These are phyloP conservation scores for Panulirus ornatus DNA, from an alignment of 1,140 invertebrate genomes.

Conservation along the genomic window DNA sequence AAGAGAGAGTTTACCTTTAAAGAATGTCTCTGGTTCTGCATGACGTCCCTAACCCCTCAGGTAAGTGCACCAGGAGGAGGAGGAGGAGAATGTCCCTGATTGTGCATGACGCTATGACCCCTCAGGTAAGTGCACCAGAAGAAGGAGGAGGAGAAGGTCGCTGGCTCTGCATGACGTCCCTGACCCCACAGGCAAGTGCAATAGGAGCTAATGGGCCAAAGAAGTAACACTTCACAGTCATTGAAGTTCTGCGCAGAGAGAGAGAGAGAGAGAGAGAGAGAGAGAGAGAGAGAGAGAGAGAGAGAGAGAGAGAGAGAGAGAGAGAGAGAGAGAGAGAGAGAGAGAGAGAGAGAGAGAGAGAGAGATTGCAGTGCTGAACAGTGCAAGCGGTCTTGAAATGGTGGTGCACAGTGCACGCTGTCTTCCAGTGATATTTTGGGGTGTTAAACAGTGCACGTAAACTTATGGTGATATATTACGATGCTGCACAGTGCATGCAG, in stretches of 20 bases:
- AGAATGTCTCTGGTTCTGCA: slow-evolving; percentile 99
- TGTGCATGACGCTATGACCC: slow-evolving; percentile 98
- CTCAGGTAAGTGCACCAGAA: slow-evolving; percentile 82
- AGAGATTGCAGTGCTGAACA: not conserved
- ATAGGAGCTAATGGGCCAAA: no score
- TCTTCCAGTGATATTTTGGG: no score
- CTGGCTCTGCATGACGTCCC: slow-evolving; percentile 99
- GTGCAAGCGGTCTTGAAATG: no score
- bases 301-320: not conserved
- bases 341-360: not conserved
- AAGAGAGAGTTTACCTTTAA: slow-evolving; percentile 97
- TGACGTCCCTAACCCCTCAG: slow-evolving; percentile 98
- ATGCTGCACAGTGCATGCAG: no score
- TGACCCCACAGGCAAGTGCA: slow-evolving; percentile 89
- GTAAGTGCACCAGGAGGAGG: slow-evolving; percentile 75
- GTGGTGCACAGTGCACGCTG: no score
- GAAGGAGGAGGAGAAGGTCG: slow-evolving; percentile 85
- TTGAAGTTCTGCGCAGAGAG: not conserved
- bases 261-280: not conserved
- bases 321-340: not conserved
- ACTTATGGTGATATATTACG: no score
- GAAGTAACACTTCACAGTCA: no score
- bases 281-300: not conserved
- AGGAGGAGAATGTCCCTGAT: slow-evolving; percentile 93
- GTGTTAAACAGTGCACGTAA: no score